A percentile compares a stretch with the other conserved stretches of the same genome.
phyloP scores from a whole-genome alignment of 2,888 invertebrate species.

The Octodonta nipae region DNA sequence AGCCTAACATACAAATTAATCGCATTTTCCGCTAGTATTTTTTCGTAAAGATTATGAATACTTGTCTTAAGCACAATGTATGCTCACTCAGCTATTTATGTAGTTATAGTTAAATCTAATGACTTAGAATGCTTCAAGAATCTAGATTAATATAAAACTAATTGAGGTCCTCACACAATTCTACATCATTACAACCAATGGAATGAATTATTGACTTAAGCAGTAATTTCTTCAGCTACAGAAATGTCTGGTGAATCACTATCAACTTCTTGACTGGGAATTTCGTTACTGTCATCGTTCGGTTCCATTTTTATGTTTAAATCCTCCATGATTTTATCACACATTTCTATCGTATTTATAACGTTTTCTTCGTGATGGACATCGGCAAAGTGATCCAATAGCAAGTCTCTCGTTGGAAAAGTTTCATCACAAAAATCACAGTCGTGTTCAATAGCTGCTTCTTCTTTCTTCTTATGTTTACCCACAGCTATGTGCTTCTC shows the following conservation, averaged over 20 bases:
- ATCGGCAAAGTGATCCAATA: slow-evolving; percentile 14
- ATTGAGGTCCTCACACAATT: too few relatives aligned
- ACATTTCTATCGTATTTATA: slow-evolving; percentile 11
- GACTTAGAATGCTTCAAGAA: too few relatives aligned
- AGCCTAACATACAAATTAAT: too few relatives aligned
- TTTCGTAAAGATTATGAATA: too few relatives aligned
- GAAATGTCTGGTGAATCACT: background rate
- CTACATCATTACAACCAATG: too few relatives aligned
- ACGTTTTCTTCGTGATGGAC: slow-evolving; percentile 15
- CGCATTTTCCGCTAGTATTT: too few relatives aligned
- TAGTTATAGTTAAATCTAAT: too few relatives aligned
- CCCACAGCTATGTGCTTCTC: slow-evolving; percentile 20
- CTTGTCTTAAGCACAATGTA: too few relatives aligned
- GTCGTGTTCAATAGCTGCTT: slow-evolving; percentile 10
- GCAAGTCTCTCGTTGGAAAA: slow-evolving; percentile 10
- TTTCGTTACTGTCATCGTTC: slow-evolving; percentile 3
- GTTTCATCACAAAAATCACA: slow-evolving; percentile 18
- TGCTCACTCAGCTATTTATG: too few relatives aligned
- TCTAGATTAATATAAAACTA: too few relatives aligned
- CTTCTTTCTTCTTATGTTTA: slow-evolving; percentile 13
- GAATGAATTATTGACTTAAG: too few relatives aligned
- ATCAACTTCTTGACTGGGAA: background rate
- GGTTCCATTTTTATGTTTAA: slow-evolving; percentile 4
- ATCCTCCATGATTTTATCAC: slow-evolving; percentile 3
- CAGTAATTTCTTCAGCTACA: too few relatives aligned